Conservation (phyloP, 2,113 vertebrate genomes). For the Aix galericulata region DNA sequence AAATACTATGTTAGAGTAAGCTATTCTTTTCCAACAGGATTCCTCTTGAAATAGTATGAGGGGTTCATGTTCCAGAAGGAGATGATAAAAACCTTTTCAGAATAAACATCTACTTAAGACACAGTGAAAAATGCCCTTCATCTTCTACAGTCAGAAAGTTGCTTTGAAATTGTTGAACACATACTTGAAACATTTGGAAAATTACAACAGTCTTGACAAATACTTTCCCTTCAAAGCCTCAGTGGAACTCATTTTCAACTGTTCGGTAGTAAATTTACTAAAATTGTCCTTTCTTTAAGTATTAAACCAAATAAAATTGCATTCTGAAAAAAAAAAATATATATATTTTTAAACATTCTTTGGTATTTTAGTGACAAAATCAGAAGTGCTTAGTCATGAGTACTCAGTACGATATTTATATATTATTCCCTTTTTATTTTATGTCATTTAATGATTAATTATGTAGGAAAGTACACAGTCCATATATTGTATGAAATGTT, state of each 20-base stretch:
- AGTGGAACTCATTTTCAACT: background rate
- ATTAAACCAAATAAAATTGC: conserved; percentile 19
- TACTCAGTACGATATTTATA: background rate
- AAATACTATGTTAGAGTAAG: background rate
- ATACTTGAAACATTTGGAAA: background rate
- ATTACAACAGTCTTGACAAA: background rate
- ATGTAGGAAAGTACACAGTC: background rate
- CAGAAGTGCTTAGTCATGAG: background rate
- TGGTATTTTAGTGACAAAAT: background rate
- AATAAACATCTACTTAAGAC: conserved; percentile 16
- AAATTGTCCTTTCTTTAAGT: background rate
- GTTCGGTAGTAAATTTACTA: background rate
- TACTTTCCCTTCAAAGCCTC: background rate
- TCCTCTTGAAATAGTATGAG: background rate
- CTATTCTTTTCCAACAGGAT: background rate
- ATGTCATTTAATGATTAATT: background rate
- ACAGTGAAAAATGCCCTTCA: background rate
- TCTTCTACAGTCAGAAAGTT: background rate
- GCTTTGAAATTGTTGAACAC: background rate
- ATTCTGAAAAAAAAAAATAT: background rate
- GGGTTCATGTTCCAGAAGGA: background rate
- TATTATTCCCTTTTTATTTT: conserved; percentile 44
- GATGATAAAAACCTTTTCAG: background rate
- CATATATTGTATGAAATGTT: conserved; percentile 17
- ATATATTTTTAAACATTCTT: background rate